Evolutionary conservation across 2,888 invertebrate species (phyloP).

Genomic region (Biston stratarius): DNA sequence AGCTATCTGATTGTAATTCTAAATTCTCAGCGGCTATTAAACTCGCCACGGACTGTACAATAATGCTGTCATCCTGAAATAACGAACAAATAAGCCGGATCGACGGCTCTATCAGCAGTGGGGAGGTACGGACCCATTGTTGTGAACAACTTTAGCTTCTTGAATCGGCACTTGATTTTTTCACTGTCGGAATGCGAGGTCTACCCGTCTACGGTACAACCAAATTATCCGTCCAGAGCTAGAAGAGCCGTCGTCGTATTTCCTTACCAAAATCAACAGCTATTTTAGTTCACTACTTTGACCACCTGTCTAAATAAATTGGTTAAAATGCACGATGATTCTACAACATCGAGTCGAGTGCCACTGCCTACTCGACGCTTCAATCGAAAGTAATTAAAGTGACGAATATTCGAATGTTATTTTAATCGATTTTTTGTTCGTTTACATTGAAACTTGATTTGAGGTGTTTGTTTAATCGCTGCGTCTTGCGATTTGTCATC

Average conservation of each 20-base stretch:
- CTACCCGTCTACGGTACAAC: constrained; percentile 27
- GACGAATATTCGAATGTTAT: constrained; percentile 36
- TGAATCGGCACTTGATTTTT: constrained; percentile 75
- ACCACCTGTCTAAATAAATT: not conserved
- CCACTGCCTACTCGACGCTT: constrained; percentile 53
- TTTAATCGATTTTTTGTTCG: constrained; percentile 32
- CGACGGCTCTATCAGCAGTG: constrained; percentile 52
- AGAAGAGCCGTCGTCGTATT: not conserved
- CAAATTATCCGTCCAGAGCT: not conserved
- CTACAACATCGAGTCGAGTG: constrained; percentile 58
- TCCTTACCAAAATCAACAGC: not conserved
- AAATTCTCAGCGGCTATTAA: not conserved
- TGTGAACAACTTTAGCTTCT: constrained; percentile 67
- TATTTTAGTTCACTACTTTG: not conserved
- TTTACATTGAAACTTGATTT: constrained; percentile 27
- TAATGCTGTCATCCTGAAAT: constrained; percentile 40
- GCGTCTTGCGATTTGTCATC: constrained; percentile 36
- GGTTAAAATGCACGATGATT: constrained; percentile 23
- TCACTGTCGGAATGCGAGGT: constrained; percentile 72
- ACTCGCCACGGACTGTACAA: not conserved
- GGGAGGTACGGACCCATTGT: constrained; percentile 64
- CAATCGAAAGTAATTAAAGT: constrained; percentile 47
- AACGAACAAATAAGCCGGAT: constrained; percentile 62
- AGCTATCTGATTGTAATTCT: too few species aligned
- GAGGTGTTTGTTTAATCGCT: constrained; percentile 32